Conservation (phyloP, 2,888 invertebrate genomes). For the Galerucella pusilla region DNA sequence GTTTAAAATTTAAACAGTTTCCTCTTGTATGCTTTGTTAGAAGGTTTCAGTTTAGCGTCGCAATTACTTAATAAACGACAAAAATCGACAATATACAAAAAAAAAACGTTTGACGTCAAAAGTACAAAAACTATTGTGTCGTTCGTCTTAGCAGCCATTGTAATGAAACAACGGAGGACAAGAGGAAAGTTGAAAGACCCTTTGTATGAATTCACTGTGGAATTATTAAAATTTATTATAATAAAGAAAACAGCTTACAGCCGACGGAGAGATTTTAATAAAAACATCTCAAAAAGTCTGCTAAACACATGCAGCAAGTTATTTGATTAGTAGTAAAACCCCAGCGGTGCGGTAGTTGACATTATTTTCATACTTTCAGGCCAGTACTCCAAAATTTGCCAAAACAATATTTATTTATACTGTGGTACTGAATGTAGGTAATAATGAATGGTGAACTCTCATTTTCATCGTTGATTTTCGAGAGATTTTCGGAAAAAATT, state of each 20-base stretch:
- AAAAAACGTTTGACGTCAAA: neutral
- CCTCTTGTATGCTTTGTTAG: neutral
- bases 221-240: conserved; percentile 42
- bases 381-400: neutral
- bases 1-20: neutral
- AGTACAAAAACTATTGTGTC: conserved; percentile 1
- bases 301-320: conserved; percentile 30
- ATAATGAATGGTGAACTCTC: no score
- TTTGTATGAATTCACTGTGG: conserved; percentile 28
- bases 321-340: conserved; percentile 28
- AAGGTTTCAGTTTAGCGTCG: neutral
- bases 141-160: neutral
- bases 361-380: neutral
- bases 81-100: neutral
- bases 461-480: no score
- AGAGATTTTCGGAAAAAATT: no score
- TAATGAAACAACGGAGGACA: neutral
- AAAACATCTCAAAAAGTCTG: conserved; percentile 33
- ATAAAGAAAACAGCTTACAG: conserved; percentile 39
- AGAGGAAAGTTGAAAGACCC: conserved; percentile 17
- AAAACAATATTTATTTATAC: neutral
- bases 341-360: neutral
- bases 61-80: neutral
- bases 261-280: conserved; percentile 31
- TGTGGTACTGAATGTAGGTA: no score